Evolutionary conservation across 2,797 vertebrate species (phyloP).

Genomic region (Ceyx erithaca): DNA sequence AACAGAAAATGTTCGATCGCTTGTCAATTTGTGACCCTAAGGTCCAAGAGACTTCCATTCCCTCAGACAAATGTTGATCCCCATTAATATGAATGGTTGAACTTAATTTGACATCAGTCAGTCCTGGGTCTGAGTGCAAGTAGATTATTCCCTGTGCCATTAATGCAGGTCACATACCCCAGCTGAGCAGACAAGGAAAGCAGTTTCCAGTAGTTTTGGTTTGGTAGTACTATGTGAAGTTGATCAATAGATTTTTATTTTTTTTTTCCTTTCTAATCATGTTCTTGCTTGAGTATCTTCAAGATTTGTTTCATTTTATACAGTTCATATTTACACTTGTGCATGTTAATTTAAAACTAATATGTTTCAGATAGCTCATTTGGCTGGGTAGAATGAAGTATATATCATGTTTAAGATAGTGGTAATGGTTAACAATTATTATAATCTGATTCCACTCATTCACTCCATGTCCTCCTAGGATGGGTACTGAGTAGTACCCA

Average conservation of each 20-base stretch:
- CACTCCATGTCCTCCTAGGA: not conserved
- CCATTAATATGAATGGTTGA: slow-evolving; percentile 67
- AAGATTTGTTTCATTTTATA: not conserved
- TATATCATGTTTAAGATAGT: not conserved
- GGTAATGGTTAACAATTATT: not conserved
- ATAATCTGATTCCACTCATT: not conserved
- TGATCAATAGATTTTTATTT: not conserved
- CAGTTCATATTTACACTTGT: not conserved
- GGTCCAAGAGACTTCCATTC: slow-evolving; percentile 51
- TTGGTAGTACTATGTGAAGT: not conserved
- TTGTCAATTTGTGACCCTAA: slow-evolving; percentile 52
- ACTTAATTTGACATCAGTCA: slow-evolving; percentile 64
- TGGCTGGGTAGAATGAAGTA: not conserved
- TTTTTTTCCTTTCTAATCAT: not conserved
- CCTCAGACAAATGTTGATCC: slow-evolving; percentile 11
- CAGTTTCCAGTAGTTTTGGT: not conserved
- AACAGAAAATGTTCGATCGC: slow-evolving; percentile 37
- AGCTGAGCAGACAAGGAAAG: not conserved
- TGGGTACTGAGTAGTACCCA: not conserved
- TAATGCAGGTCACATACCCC: slow-evolving; percentile 25
- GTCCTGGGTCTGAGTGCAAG: slow-evolving; percentile 21
- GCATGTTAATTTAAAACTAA: not conserved
- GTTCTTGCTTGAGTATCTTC: not conserved
- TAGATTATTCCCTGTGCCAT: slow-evolving; percentile 5
- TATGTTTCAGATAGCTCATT: not conserved